Percentiles rank a stretch among this genome's conserved stretches.
Conservation (phyloP, 2,888 invertebrate species). For the Parasteatoda lunata region DNA sequence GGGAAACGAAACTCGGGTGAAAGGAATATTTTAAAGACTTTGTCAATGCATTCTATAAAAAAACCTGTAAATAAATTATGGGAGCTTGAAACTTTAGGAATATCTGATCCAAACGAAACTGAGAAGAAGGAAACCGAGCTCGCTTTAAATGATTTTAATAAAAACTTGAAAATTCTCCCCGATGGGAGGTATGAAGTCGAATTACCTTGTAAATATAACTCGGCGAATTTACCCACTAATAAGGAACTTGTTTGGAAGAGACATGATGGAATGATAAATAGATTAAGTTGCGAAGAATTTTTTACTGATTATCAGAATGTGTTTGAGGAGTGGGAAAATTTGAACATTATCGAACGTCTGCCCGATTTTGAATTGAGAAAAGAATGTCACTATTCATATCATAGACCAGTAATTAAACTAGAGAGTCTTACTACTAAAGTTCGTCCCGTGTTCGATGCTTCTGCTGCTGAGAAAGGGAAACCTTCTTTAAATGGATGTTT, state of each 20-base stretch:
- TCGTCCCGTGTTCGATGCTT: not conserved
- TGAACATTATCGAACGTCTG: not conserved
- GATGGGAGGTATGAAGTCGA: slow-evolving; percentile 8
- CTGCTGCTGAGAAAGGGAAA: not conserved
- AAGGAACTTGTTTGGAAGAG: no score
- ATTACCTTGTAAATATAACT: no score
- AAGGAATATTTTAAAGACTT: slow-evolving; percentile 10
- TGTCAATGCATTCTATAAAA: not conserved
- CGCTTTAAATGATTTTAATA: slow-evolving; percentile 9
- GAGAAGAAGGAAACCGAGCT: not conserved
- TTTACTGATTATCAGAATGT: not conserved
- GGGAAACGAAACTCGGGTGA: not conserved
- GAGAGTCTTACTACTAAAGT: not conserved
- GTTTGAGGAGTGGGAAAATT: not conserved
- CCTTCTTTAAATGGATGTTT: slow-evolving; percentile 15
- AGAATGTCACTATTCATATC: not conserved
- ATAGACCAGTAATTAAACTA: slow-evolving; percentile 7
- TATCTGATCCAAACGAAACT: not conserved
- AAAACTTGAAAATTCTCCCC: slow-evolving; percentile 8
- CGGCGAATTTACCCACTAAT: no score
- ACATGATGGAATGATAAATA: no score
- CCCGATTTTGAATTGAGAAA: not conserved
- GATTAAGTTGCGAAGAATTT: no score
- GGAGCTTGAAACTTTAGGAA: slow-evolving; percentile 23
- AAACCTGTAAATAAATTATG: not conserved